phyloP scores from a whole-genome alignment of 2,113 vertebrate genomes.

The Cephalophus harveyi region DNA sequence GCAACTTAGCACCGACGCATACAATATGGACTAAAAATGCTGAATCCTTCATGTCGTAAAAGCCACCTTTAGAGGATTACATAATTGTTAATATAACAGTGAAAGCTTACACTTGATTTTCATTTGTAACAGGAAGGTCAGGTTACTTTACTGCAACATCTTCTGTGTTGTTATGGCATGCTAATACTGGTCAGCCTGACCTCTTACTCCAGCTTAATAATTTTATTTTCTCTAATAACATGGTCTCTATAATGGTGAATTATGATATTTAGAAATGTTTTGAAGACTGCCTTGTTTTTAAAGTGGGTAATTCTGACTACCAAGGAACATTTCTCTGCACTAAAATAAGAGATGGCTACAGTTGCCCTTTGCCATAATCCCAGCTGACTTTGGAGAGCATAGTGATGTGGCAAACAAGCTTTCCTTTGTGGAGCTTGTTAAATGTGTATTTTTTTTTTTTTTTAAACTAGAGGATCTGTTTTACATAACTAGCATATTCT shows the following conservation, averaged over 20 bases:
- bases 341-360: neutral
- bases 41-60: neutral
- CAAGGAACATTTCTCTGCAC: neutral
- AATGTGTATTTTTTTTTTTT: neutral
- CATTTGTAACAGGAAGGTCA: constrained; percentile 21
- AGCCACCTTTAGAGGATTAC: neutral
- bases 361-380: neutral
- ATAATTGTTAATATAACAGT: neutral
- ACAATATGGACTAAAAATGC: neutral
- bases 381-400: neutral
- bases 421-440: constrained; percentile 11
- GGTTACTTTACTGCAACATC: neutral
- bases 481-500: neutral
- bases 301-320: constrained; percentile 13
- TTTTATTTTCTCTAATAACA: constrained; percentile 43
- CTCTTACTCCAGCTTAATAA: constrained; percentile 43
- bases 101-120: constrained; percentile 47
- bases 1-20: neutral
- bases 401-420: constrained; percentile 12
- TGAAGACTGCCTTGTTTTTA: neutral
- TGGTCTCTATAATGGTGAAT: neutral
- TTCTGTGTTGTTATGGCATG: neutral
- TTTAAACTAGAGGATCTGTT: neutral
- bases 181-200: constrained; percentile 15
- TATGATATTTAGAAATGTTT: constrained; percentile 45